Percentiles rank a stretch among this genome's conserved stretches.
phyloP scores from a whole-genome alignment of 2,113 vertebrate genomes.

The Seriola rivoliana region DNA sequence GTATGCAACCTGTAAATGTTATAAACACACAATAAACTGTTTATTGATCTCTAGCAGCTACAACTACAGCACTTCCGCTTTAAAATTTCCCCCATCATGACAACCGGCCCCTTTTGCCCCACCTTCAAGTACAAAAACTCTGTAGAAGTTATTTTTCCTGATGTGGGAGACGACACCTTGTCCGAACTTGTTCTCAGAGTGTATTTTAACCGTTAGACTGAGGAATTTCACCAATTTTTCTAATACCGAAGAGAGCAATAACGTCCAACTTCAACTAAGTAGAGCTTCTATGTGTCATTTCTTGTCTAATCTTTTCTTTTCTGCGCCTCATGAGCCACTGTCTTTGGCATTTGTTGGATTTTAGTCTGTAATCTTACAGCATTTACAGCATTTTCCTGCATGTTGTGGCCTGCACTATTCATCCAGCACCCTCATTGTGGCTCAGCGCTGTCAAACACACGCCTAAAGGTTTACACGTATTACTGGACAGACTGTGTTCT shows the following conservation, averaged over 20 bases:
- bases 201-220: neutral
- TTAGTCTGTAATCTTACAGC: slow-evolving; percentile 1
- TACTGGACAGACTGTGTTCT: neutral
- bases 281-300: neutral
- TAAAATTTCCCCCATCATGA: neutral
- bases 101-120: neutral
- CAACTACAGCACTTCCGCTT: slow-evolving; percentile 21
- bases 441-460: slow-evolving; percentile 59
- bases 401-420: slow-evolving; percentile 61
- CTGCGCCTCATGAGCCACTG: neutral
- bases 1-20: slow-evolving; percentile 4
- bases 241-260: rapidly evolving
- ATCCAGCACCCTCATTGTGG: slow-evolving; percentile 26
- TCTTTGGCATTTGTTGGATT: neutral
- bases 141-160: neutral
- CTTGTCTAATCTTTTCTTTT: neutral
- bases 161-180: neutral
- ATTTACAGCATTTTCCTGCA: slow-evolving; percentile 47
- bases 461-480: slow-evolving; percentile 9
- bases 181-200: neutral
- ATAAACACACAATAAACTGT: neutral
- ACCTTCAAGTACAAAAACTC: neutral
- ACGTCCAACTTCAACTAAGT: neutral
- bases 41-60: neutral
- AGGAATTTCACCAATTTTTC: neutral